Evolutionary conservation across 2,888 invertebrate genomes (phyloP).

Genomic region (Galeruca laticollis): DNA sequence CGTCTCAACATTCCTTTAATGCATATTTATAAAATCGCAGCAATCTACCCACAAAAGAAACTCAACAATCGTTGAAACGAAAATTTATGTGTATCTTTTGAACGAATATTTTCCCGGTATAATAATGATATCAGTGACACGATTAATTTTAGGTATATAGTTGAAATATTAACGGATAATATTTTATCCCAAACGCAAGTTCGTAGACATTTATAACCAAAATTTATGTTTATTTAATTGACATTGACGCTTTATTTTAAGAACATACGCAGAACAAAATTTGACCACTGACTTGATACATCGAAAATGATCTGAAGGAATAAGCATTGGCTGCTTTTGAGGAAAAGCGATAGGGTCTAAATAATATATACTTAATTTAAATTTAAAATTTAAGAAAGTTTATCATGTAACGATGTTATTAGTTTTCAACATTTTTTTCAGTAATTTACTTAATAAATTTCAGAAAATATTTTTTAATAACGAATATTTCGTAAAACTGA

Average conservation of each 20-base stretch:
- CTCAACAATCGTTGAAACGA: background rate
- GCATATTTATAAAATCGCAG: too few species aligned
- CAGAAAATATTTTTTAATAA: too few species aligned
- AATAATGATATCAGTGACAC: conserved; percentile 27
- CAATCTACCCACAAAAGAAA: background rate
- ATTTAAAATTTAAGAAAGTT: too few species aligned
- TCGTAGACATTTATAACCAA: conserved; percentile 26
- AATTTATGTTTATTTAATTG: conserved; percentile 43
- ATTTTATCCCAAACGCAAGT: conserved; percentile 21
- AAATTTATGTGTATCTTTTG: background rate
- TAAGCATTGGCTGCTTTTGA: background rate
- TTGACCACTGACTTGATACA: conserved; percentile 37
- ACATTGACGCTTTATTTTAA: conserved; percentile 38
- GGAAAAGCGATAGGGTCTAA: background rate
- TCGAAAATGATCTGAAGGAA: conserved; percentile 12
- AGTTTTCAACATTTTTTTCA: too few species aligned
- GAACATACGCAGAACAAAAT: conserved; percentile 28
- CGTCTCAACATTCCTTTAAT: too few species aligned
- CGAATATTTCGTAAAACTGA: too few species aligned
- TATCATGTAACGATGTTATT: too few species aligned
- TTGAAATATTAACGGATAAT: conserved; percentile 32
- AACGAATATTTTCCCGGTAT: background rate
- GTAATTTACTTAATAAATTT: too few species aligned
- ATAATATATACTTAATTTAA: too few species aligned
- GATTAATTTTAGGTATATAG: conserved; percentile 18